Evolutionary conservation across 2,888 invertebrate genomes (phyloP).

Genomic region (Pristionchus exspectatus): DNA sequence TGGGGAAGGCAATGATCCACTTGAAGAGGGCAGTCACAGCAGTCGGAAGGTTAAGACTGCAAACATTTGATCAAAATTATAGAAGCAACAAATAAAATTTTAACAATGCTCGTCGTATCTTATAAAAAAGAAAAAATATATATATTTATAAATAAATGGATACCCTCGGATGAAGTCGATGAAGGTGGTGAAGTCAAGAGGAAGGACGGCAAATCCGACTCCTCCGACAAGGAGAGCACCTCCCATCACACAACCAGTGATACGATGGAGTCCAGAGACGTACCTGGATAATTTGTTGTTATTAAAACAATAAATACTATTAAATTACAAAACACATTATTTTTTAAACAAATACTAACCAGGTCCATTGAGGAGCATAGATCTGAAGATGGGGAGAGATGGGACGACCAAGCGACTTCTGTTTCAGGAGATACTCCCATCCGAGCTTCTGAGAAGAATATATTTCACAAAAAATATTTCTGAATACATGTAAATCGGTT

Average conservation of each 20-base stretch:
- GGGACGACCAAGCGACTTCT: slow-evolving; percentile 74
- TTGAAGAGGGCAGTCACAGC: slow-evolving; percentile 76
- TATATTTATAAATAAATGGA: not conserved
- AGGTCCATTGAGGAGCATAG: slow-evolving; percentile 78
- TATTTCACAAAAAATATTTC: not conserved
- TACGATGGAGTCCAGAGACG: slow-evolving; percentile 76
- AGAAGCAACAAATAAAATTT: not conserved
- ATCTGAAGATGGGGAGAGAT: slow-evolving; percentile 78
- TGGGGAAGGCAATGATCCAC: slow-evolving; percentile 78
- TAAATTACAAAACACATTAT: not conserved
- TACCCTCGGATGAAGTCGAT: slow-evolving; percentile 71
- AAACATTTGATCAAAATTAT: not conserved
- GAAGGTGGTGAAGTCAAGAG: slow-evolving; percentile 76
- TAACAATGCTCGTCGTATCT: not conserved
- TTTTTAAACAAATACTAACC: slow-evolving; percentile 59
- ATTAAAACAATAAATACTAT: not conserved
- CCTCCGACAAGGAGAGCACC: slow-evolving; percentile 77
- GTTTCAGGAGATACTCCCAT: slow-evolving; percentile 76
- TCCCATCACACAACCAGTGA: slow-evolving; percentile 77
- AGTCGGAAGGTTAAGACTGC: slow-evolving; percentile 71
- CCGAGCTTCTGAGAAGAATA: slow-evolving; percentile 73
- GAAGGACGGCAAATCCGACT: slow-evolving; percentile 75
- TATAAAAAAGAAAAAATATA: not conserved
- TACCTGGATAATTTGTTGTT: slow-evolving; percentile 55
- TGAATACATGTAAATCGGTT: not conserved